phyloP scores from a whole-genome alignment of 2,888 invertebrate genomes.

The Cephus pygmeus region DNA sequence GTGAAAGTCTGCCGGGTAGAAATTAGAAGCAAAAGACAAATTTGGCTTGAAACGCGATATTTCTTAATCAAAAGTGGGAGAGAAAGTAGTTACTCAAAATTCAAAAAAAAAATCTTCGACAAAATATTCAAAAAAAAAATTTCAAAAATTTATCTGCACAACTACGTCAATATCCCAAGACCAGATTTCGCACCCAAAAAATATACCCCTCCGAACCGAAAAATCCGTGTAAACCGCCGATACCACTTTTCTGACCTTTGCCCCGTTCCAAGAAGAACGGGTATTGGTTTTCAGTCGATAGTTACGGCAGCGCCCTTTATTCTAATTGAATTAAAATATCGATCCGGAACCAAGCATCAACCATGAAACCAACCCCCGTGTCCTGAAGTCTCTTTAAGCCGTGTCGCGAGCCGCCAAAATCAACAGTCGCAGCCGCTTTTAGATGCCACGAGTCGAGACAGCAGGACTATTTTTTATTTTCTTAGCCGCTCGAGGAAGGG shows the following conservation, averaged over 20 bases:
- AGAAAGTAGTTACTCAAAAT: background rate
- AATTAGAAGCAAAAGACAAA: background rate
- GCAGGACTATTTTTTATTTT: conserved; percentile 18
- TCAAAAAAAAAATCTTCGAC: background rate
- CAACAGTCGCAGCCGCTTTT: conserved; percentile 8
- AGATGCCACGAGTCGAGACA: conserved; percentile 1
- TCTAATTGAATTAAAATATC: conserved; percentile 48
- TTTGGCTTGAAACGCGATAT: background rate
- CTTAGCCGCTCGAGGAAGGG: conserved; percentile 20
- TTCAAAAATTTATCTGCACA: too few relatives aligned
- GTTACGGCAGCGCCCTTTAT: conserved; percentile 27
- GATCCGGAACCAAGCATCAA: conserved; percentile 27
- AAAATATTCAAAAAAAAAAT: background rate
- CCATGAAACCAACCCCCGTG: background rate
- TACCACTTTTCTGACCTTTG: conserved; percentile 19
- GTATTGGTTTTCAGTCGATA: conserved; percentile 19
- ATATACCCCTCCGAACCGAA: accelerated
- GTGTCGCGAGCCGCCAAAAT: background rate
- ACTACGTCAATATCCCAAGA: too few relatives aligned
- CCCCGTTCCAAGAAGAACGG: background rate
- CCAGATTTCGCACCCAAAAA: background rate
- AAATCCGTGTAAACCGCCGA: background rate
- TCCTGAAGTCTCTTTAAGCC: background rate
- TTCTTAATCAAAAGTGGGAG: background rate
- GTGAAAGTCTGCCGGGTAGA: background rate